Percentiles rank a stretch among this genome's conserved stretches.
These are phyloP conservation scores for Augochlora pura DNA, from an alignment of 1,140 invertebrate species.

Conservation along the genomic window DNA sequence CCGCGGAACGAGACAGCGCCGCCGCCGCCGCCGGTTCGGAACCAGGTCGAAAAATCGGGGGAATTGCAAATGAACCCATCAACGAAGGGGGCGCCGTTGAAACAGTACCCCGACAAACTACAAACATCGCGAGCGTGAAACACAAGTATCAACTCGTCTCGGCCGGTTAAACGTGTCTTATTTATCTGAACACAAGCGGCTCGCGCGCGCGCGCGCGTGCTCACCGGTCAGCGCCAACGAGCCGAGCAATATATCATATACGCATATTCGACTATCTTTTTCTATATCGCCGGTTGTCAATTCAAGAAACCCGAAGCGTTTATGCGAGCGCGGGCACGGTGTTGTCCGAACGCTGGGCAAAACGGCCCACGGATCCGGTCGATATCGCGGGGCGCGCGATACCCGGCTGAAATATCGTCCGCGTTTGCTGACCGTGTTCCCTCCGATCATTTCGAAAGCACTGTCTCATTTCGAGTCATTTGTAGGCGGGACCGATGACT, in stretches of 20 bases:
- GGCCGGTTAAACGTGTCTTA: slow-evolving; percentile 49
- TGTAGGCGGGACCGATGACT: background rate
- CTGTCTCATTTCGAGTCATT: background rate
- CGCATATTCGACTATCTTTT: slow-evolving; percentile 45
- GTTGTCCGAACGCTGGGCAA: background rate
- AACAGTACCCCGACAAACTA: slow-evolving; percentile 29
- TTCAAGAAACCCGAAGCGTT: slow-evolving; percentile 23
- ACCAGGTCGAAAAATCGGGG: slow-evolving; percentile 15
- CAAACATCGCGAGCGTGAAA: slow-evolving; percentile 40
- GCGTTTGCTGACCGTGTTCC: background rate
- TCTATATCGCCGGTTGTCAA: slow-evolving; percentile 37
- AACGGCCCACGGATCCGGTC: slow-evolving; percentile 21
- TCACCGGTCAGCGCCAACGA: slow-evolving; percentile 4
- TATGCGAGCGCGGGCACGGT: slow-evolving; percentile 7
- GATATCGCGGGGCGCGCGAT: slow-evolving; percentile 1
- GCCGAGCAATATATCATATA: slow-evolving; percentile 44
- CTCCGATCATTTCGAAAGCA: background rate
- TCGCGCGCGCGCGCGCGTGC: background rate
- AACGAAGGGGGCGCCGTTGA: slow-evolving; percentile 19
- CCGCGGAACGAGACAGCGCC: no score
- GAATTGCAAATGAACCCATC: slow-evolving; percentile 50
- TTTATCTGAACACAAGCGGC: slow-evolving; percentile 44
- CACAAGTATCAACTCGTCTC: slow-evolving; percentile 45
- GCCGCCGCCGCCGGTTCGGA: slow-evolving; percentile 7
- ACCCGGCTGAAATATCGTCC: slow-evolving; percentile 1